phyloP scores from a whole-genome alignment of 2,113 vertebrate genomes.

The Phycodurus eques region DNA sequence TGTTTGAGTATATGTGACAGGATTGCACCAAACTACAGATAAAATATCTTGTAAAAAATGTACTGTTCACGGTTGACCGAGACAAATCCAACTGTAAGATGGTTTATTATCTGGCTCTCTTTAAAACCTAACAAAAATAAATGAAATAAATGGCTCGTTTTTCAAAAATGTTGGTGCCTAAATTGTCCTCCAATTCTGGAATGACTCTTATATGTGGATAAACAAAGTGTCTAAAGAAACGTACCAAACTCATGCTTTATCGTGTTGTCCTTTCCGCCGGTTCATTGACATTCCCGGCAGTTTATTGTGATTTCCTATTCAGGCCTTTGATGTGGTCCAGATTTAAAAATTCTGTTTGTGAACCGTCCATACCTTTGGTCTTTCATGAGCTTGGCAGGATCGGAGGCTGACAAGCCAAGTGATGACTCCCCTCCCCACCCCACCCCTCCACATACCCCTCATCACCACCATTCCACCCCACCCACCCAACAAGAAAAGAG shows the following conservation, averaged over 20 bases:
- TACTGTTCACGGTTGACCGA: no score
- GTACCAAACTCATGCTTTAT: not conserved
- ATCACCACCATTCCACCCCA: not conserved
- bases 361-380: conserved; percentile 73
- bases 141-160: not conserved
- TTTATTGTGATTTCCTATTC: conserved; percentile 71
- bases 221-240: not conserved
- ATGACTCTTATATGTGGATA: not conserved
- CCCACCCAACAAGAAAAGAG: conserved; percentile 64
- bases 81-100: no score
- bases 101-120: no score
- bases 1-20: no score
- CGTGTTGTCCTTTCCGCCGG: conserved; percentile 22
- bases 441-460: not conserved
- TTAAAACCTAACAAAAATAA: not conserved
- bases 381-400: conserved; percentile 67
- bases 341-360: conserved; percentile 76
- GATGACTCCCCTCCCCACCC: conserved; percentile 49
- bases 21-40: no score
- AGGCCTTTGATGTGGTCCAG: conserved; percentile 69
- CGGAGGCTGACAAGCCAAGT: conserved; percentile 64
- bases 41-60: no score
- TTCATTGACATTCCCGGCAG: conserved; percentile 65
- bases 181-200: not conserved
- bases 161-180: not conserved